Evolutionary conservation across 1,140 invertebrate genomes (phyloP), one percentile per base, ranked within the genome.

Genomic region (Centruroides vittatus): DNA sequence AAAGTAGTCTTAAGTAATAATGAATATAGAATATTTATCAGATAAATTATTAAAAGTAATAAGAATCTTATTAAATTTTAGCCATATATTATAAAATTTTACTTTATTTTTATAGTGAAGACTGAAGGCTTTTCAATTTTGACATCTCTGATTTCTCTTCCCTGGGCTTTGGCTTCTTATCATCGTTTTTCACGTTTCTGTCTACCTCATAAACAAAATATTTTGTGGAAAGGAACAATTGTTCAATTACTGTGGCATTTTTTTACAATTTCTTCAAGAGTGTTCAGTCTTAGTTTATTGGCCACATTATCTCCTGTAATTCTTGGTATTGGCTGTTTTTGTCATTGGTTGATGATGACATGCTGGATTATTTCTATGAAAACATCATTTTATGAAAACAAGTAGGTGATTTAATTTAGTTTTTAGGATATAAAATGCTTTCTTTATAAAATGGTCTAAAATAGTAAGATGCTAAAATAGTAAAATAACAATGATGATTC

Each of bases 111-210:
- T 23, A 23, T 23, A 23, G 23, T 23, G 23, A 23, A 23, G 23
- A 23, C 23, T 23, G 23, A 23, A 23, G 23, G 23, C 23, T 23
- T 82, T 52, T 86, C 84, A 4, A 83, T 89, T 57, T 72, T 75
- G 6, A 84, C 83, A 56, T 90, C 88, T 0, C 78, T 91, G 64
- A 73, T 83, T 3, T 88, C 86, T 60, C 84, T 93, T 79, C 85
- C 86, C 1, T 90, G 88, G 86, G 84, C 86, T 12, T 80, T 93
- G 72, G 85, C 85, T 0, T 84, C 83, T 36, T 93, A 91, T 71
- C 84, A 92, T 71, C 80, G 85, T 63, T 82, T 84, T 23, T 79
- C 89, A 53, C 78, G 89, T 54, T 82, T 85, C 67, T 82, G 82
- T 35, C 79, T 87, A 72, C 76, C 79, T 66, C 81, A 85, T 63